These are phyloP conservation scores for Callocephalon fimbriatum DNA, from an alignment of 2,113 vertebrate species.

Conservation along the genomic window DNA sequence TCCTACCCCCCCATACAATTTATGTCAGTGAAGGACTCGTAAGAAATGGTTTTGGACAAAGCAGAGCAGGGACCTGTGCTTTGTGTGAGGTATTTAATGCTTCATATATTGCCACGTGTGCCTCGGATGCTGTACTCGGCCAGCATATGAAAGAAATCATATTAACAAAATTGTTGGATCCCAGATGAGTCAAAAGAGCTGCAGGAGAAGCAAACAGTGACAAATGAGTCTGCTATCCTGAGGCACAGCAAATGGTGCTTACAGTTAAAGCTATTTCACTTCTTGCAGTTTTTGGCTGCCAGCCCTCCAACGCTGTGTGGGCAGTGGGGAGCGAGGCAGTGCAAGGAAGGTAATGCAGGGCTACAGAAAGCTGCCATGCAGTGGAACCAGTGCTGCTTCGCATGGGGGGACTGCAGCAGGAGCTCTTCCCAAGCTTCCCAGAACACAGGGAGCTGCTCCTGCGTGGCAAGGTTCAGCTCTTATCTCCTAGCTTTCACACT, in stretches of 20 bases:
- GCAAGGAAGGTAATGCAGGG: not conserved
- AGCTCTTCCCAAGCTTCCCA: not conserved
- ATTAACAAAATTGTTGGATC: constrained; percentile 62
- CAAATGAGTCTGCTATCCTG: constrained; percentile 37
- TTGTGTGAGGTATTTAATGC: not conserved
- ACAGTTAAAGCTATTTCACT: not conserved
- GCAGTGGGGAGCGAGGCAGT: not conserved
- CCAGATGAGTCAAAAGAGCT: constrained; percentile 36
- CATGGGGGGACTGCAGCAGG: rapidly evolving
- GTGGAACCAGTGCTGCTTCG: rapidly evolving
- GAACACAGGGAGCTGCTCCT: not conserved
- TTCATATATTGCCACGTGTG: not conserved
- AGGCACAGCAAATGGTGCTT: constrained; percentile 27
- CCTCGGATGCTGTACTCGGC: not conserved
- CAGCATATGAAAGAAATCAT: constrained; percentile 29
- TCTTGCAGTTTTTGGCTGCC: not conserved
- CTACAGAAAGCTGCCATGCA: not conserved
- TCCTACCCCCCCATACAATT: not conserved
- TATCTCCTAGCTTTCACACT: not conserved
- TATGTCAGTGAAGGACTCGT: not conserved
- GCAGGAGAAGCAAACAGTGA: constrained; percentile 59
- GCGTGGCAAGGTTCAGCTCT: not conserved
- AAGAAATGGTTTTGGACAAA: not conserved
- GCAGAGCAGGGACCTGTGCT: not conserved
- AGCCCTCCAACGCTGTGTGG: not conserved